Evolutionary conservation across 1,140 invertebrate species (phyloP), one percentile per base, ranked within the genome.

Genomic region (Protaetia brevitarsis): DNA sequence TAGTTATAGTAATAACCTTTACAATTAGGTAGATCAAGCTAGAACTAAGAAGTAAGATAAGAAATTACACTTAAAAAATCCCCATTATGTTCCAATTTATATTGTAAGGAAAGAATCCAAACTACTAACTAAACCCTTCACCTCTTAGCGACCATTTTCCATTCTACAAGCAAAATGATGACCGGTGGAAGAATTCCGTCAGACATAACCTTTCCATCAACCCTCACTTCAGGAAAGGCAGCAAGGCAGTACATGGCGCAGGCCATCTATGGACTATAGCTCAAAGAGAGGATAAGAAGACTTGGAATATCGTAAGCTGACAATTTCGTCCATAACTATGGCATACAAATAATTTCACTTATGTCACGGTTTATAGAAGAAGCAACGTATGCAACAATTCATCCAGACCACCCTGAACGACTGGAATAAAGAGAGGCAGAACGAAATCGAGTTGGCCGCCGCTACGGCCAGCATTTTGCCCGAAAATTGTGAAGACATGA

Each of bases 101-200:
- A n/a, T n/a, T n/a, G n/a, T n/a, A n/a, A n/a, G n/a, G n/a, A n/a
- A n/a, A n/a, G n/a, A n/a, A n/a, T n/a, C n/a, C n/a, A n/a, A n/a
- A n/a, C n/a, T n/a, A n/a, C n/a, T n/a, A n/a, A n/a, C n/a, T n/a
- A n/a, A n/a, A n/a, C n/a, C n/a, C n/a, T n/a, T n/a, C n/a, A n/a
- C 28, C 16, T n/a, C n/a, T n/a, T n/a, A 94, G 92, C 3, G 88
- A 91, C 71, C 89, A 88, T 64, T 94, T 92, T 80, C 91, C 92
- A 0, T 94, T 88, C 73, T 95, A 92, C 78, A 91, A 92, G 75
- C 87, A 89, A 30, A 90, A 92, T 71, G 92, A 95, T 66, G 92
- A 94, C 70, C 85, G 92, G 68, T 95, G 92, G 92, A 95, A 95
- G 76, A 95, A 95, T 77, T 94, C 92, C 0, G 91, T 95, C 0